Percentiles rank a stretch among this genome's conserved stretches.
Conservation (phyloP, 2,888 invertebrate genomes). For the Stenichneumon culpator region DNA sequence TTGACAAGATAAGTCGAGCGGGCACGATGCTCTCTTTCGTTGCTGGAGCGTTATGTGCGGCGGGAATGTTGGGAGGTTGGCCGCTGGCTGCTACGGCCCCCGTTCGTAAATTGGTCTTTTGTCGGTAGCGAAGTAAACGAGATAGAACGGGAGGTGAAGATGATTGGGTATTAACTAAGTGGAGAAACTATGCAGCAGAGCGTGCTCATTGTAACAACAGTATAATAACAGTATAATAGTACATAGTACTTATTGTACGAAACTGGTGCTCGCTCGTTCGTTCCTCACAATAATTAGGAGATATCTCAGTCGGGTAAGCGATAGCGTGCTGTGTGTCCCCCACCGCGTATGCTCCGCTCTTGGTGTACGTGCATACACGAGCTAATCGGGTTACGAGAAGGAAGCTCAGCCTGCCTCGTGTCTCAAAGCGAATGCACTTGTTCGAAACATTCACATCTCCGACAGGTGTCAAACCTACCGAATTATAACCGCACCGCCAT, state of each 20-base stretch:
- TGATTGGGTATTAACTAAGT: slow-evolving; percentile 35
- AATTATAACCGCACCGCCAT: no score
- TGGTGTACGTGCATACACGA: no score
- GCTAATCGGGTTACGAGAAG: no score
- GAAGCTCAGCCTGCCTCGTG: no score
- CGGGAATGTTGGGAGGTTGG: background rate
- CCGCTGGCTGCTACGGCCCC: background rate
- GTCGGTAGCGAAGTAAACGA: slow-evolving; percentile 21
- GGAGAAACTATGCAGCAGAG: slow-evolving; percentile 12
- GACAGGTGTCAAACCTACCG: no score
- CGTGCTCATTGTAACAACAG: slow-evolving; percentile 10
- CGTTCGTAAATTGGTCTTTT: slow-evolving; percentile 38
- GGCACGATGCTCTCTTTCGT: slow-evolving; percentile 5
- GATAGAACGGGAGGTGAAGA: slow-evolving; percentile 25
- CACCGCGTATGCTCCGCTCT: no score
- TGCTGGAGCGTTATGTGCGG: background rate
- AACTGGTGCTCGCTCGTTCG: slow-evolving; percentile 31
- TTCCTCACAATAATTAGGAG: slow-evolving; percentile 60
- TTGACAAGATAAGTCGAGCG: slow-evolving; percentile 18
- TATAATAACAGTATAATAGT: slow-evolving; percentile 42
- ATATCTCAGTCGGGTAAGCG: slow-evolving; percentile 48
- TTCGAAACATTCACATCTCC: no score
- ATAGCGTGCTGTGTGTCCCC: slow-evolving; percentile 15
- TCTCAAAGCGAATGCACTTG: no score
- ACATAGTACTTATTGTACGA: slow-evolving; percentile 30